Percentiles rank a stretch among this genome's conserved stretches.
These are phyloP conservation scores for Sebastes melanostomus DNA, from an alignment of 2,797 vertebrate genomes.

Conservation along the genomic window DNA sequence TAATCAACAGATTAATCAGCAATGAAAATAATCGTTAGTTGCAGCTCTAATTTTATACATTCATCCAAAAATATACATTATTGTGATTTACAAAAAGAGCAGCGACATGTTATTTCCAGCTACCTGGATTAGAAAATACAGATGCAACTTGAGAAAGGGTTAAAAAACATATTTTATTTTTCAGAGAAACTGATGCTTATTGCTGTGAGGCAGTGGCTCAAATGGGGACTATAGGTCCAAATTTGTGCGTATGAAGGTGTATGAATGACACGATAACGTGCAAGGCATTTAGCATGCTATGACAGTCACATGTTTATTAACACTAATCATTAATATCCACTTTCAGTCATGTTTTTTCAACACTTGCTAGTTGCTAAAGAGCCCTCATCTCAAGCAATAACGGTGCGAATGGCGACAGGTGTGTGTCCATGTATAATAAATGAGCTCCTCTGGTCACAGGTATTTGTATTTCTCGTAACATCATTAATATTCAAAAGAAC, in stretches of 20 bases:
- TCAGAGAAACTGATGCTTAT: neutral
- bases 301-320: neutral
- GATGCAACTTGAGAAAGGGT: neutral
- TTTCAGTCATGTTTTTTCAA: neutral
- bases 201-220: neutral
- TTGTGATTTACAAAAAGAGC: neutral
- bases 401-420: neutral
- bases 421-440: slow-evolving; percentile 1
- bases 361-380: neutral
- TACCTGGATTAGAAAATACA: neutral
- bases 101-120: neutral
- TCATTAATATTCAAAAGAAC: slow-evolving; percentile 20
- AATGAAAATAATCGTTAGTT: too few species aligned
- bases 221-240: neutral
- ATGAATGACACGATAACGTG: too few species aligned
- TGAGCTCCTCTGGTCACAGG: neutral
- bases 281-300: too few species aligned
- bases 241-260: too few species aligned
- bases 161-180: neutral
- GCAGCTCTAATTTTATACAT: neutral
- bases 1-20: too few species aligned
- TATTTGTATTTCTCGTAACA: neutral
- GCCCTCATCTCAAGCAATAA: neutral
- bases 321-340: neutral
- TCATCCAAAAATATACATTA: neutral